A percentile compares a stretch with the other conserved stretches of the same genome.
These are phyloP conservation scores for Noctua janthina DNA, from an alignment of 2,888 invertebrate genomes.

Conservation along the genomic window DNA sequence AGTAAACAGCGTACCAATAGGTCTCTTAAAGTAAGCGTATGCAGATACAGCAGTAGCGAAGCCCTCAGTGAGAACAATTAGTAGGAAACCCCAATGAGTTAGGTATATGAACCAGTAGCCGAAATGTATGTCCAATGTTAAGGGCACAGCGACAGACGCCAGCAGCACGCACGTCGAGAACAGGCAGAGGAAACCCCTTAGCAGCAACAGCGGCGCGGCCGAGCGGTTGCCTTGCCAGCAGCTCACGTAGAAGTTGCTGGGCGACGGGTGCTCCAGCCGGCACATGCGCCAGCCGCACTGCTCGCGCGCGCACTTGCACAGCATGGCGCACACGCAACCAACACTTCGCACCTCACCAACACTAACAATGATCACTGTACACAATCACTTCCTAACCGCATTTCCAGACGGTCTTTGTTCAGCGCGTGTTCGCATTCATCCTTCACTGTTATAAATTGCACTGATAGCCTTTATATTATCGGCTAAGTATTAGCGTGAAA, in stretches of 20 bases:
- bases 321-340: conserved; percentile 66
- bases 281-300: conserved; percentile 78
- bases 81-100: conserved; percentile 85
- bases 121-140: conserved; percentile 71
- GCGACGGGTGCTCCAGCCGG: conserved; percentile 76
- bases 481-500: conserved; percentile 42
- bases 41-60: conserved; percentile 79
- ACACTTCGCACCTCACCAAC: conserved; percentile 30
- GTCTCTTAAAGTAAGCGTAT: conserved; percentile 75
- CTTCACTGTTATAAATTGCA: conserved; percentile 44
- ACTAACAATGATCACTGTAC: conserved; percentile 44
- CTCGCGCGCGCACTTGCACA: conserved; percentile 68
- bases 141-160: conserved; percentile 70
- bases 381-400: conserved; percentile 63
- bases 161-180: conserved; percentile 75
- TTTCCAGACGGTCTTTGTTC: conserved; percentile 61
- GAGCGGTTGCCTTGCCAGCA: conserved; percentile 80
- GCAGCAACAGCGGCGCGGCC: conserved; percentile 74
- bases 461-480: conserved; percentile 71
- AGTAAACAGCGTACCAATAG: conserved; percentile 77
- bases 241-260: conserved; percentile 82
- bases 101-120: conserved; percentile 87
- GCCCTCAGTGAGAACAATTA: conserved; percentile 77
- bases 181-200: conserved; percentile 78
- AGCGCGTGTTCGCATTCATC: conserved; percentile 52